phyloP scores from a whole-genome alignment of 2,113 vertebrate genomes.

The Prunella himalayana region DNA sequence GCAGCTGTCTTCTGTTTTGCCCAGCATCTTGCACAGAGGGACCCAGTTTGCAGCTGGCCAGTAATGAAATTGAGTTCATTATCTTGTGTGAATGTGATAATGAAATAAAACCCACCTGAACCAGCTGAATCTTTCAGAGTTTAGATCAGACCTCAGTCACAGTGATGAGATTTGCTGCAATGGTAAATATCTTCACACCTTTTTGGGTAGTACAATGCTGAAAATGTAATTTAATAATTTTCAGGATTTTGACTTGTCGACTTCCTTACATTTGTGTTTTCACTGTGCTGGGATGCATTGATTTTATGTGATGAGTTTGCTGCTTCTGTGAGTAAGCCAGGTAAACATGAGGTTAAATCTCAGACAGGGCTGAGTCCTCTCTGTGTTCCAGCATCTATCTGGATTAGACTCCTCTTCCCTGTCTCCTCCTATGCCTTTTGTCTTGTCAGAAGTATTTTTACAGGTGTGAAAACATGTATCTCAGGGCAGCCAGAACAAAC shows the following conservation, averaged over 20 bases:
- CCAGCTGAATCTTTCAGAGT: background rate
- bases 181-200: background rate
- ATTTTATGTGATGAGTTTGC: background rate
- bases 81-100: background rate
- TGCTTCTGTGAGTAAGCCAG: background rate
- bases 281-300: background rate
- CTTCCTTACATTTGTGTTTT: background rate
- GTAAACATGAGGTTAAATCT: background rate
- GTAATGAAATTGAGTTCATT: background rate
- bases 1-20: background rate
- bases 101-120: background rate
- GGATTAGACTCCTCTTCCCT: background rate
- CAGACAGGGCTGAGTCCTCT: background rate
- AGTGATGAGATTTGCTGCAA: background rate
- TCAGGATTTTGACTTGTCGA: background rate
- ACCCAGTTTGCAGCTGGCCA: background rate
- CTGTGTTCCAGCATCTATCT: background rate
- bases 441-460: background rate
- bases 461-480: background rate
- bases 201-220: background rate
- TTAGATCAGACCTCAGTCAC: background rate
- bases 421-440: background rate
- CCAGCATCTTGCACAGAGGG: background rate
- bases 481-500: background rate
- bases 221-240: background rate